Conservation (phyloP, 92 coral and sea anemone genomes). For the Epizoanthus fatuus region DNA sequence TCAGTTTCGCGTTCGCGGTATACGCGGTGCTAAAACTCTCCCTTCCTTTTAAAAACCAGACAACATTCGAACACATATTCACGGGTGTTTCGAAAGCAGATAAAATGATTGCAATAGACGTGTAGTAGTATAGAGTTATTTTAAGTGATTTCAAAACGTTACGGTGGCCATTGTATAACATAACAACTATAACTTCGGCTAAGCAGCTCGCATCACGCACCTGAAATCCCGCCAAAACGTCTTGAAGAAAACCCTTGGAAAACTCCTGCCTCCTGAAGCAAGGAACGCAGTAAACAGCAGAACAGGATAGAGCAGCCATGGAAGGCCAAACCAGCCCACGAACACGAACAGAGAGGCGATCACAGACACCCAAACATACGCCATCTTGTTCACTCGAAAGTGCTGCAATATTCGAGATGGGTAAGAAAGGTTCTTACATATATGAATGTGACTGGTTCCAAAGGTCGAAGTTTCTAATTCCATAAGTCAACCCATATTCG, state of each 20-base stretch:
- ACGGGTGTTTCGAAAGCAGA: too few species aligned
- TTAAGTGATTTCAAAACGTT: too few species aligned
- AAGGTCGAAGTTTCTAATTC: constrained; percentile 41
- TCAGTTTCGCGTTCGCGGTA: too few species aligned
- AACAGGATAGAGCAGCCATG: constrained; percentile 74
- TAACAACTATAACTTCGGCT: too few species aligned
- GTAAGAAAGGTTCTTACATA: constrained; percentile 46
- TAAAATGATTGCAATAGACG: too few species aligned
- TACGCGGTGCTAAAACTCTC: too few species aligned
- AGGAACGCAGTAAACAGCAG: constrained; percentile 76
- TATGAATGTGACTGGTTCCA: constrained; percentile 43
- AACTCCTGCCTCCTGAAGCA: constrained; percentile 91
- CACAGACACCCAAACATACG: constrained; percentile 55
- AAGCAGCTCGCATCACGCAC: constrained; percentile 31
- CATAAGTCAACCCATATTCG: background rate
- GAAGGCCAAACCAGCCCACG: constrained; percentile 67
- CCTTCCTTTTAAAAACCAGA: too few species aligned
- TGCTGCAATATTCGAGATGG: constrained; percentile 67
- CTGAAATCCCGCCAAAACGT: constrained; percentile 88
- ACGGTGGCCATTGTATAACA: too few species aligned
- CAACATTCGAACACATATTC: too few species aligned
- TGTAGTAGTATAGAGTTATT: too few species aligned
- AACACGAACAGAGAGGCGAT: constrained; percentile 42
- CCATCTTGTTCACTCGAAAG: constrained; percentile 58
- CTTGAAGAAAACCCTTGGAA: constrained; percentile 86